Evolutionary conservation across 2,113 vertebrate genomes (phyloP), one percentile per base, ranked within the genome.

Genomic region (Lagopus leucura): DNA sequence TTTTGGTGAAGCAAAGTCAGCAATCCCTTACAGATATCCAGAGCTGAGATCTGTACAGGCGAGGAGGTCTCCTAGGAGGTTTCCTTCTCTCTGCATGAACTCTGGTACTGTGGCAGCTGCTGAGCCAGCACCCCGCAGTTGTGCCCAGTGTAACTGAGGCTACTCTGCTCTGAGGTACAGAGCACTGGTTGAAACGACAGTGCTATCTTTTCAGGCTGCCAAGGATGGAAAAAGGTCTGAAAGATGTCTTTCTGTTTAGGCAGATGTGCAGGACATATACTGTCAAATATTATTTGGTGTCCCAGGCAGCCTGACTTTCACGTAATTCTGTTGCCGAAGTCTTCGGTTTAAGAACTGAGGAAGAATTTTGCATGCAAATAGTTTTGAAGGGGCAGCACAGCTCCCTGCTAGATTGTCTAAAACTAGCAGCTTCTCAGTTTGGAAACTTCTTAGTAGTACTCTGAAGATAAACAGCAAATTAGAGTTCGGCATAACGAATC

Each of bases 181-280:
- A 82, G 27, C 43, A 14, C 34, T 52, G 10, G 14, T 13, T 52
- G 70, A 63, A 69, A 34, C 42, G 3, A 22, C 47, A 81, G 15
- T 21, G 16, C 5, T 54, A 32, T 14, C 4, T 84, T 88, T 63
- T 61, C n/a, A 74, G 54, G 36, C 11, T 17, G 22, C 27, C 15
- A 60, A 38, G 11, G 17, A 18, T 64, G 57, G 42, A 84, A 63
- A 7, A 34, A 20, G 11, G 18, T 82, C 0, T 34, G 54, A 34
- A 52, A 10, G 1, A 12, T 6, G 4, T 3, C 9, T 70, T 43
- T 30, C 28, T 60, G 11, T 55, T 61, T 43, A 52, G 47, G 14
- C 1, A 15, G 40, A 28, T 27, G 6, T 0, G 2, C 17, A 71
- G 47, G 55, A 20, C 19, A 11, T 32, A 5, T 1, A 1, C 19